Evolutionary conservation across 2,888 invertebrate genomes (phyloP).

Genomic region (Phlogophora meticulosa): DNA sequence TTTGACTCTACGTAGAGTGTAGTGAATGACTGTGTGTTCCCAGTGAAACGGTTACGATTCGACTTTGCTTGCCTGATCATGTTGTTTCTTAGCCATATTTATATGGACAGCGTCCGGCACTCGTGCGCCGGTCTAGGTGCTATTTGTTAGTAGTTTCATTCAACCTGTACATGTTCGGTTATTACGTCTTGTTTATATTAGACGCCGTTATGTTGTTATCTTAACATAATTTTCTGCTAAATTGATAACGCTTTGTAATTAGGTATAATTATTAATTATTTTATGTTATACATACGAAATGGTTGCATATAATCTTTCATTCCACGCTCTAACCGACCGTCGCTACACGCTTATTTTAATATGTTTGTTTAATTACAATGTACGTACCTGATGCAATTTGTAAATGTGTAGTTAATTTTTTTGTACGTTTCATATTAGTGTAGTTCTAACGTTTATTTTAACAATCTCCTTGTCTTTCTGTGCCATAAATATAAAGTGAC

Average conservation of each 20-base stretch:
- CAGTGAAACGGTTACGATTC: constrained; percentile 71
- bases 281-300: constrained; percentile 49
- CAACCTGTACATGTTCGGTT: constrained; percentile 61
- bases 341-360: constrained; percentile 77
- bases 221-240: constrained; percentile 53
- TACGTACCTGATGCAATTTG: constrained; percentile 86
- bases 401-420: constrained; percentile 81
- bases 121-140: constrained; percentile 82
- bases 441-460: constrained; percentile 71
- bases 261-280: constrained; percentile 54
- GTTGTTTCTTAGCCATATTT: constrained; percentile 79
- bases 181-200: constrained; percentile 52
- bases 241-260: constrained; percentile 55
- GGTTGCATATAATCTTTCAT: constrained; percentile 74
- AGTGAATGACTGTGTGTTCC: constrained; percentile 72
- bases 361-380: constrained; percentile 76
- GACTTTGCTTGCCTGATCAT: constrained; percentile 82
- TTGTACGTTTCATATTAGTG: constrained; percentile 74
- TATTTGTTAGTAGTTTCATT: constrained; percentile 80
- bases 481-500: constrained; percentile 76
- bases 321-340: constrained; percentile 76
- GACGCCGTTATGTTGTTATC: constrained; percentile 49
- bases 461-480: constrained; percentile 72
- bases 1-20: constrained; percentile 71
- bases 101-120: constrained; percentile 69